A percentile compares a stretch with the other conserved stretches of the same genome.
phyloP scores from a whole-genome alignment of 2,113 vertebrate genomes.

The Megaptera novaeangliae region DNA sequence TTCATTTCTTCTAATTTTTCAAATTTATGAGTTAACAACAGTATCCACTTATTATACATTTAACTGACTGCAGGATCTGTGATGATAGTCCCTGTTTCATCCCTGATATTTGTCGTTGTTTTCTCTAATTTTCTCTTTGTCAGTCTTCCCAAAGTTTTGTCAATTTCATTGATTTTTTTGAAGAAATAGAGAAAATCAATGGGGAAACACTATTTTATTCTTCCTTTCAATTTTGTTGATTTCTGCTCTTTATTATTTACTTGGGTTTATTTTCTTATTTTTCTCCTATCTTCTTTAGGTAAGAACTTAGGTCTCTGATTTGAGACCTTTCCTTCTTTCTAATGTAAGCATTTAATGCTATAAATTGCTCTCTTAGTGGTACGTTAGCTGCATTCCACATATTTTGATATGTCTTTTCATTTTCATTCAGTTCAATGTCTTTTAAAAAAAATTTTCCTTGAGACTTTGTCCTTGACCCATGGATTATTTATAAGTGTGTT shows the following conservation, averaged over 20 bases:
- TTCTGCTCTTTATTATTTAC: not conserved
- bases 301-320: not conserved
- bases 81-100: not conserved
- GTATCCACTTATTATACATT: not conserved
- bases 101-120: not conserved
- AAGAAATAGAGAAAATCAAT: not conserved
- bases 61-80: not conserved
- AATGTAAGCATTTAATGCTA: not conserved
- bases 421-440: not conserved
- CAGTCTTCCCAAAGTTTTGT: not conserved
- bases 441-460: not conserved
- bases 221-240: not conserved
- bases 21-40: not conserved
- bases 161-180: not conserved
- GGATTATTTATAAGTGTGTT: not conserved
- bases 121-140: not conserved
- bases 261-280: not conserved
- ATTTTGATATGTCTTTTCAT: not conserved
- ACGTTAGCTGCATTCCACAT: not conserved
- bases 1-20: not conserved
- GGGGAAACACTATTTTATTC: not conserved
- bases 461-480: not conserved
- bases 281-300: not conserved
- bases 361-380: not conserved
- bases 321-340: not conserved